Evolutionary conservation across 2,888 invertebrate genomes (phyloP), one percentile per base, ranked within the genome.

Genomic region (Drosophila subsilvestris): DNA sequence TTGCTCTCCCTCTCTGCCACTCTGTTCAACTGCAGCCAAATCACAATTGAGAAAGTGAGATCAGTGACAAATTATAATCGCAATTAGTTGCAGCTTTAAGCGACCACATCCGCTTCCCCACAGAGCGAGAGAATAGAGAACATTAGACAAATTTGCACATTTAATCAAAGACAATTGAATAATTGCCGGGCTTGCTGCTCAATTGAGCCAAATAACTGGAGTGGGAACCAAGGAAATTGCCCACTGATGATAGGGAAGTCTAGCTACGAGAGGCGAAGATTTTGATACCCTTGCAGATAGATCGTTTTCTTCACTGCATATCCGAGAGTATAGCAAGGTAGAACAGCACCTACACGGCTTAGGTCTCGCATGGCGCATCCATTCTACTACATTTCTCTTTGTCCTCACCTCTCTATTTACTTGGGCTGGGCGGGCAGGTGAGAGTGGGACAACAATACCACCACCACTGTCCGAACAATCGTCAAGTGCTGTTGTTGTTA

Each of bases 161-260:
- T 86, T 86, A 89, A 89, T 90, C 78, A 89, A 74, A 84, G 81
- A 66, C 84, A 89, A 89, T 89, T 88, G 79, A 81, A 88, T 89
- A 90, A 89, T 89, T 90, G 80, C 37, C 14, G 0, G 4, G 12
- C 37, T 37, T 37, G 37, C n/a, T n/a, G 37, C 63, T 43, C 48
- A 71, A 61, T 69, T 71, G 47, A 68, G 50, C 59, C 65, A 55
- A 67, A 60, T 68, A 75, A 74, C 71, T 83, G 71, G 71, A 69
- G 62, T 74, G 60, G 22, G 27, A 44, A 43, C 14, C 53, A 48
- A 17, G 56, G 54, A 62, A 55, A 74, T 56, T 37, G 27, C 27
- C 37, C 32, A 37, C 5, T 42, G 47, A 25, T 17, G 29, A 54
- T 18, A 22, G 27, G 27, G 27, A 45, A 65, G 37, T 22, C 44